phyloP scores from a whole-genome alignment of 2,113 vertebrate species.

The Axis porcinus region DNA sequence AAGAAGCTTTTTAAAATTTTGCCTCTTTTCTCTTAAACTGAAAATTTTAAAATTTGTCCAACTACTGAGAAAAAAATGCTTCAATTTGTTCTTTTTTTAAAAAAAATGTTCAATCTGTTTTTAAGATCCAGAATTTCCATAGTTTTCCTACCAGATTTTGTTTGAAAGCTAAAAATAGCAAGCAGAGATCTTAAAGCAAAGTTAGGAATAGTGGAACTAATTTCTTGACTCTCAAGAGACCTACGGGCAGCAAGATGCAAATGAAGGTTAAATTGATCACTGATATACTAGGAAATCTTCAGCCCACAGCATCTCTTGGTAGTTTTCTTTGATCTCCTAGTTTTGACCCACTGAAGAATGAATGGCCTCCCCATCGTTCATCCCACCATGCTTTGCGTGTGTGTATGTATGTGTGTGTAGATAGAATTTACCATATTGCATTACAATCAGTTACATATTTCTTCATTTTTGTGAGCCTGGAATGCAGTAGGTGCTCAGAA shows the following conservation, averaged over 20 bases:
- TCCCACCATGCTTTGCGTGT: neutral
- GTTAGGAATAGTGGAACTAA: slow-evolving; percentile 46
- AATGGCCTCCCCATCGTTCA: neutral
- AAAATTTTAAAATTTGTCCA: slow-evolving; percentile 19
- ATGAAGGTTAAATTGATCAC: slow-evolving; percentile 9
- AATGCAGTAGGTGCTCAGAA: neutral
- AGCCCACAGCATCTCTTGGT: neutral
- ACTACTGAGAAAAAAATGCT: slow-evolving; percentile 4
- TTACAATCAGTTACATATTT: neutral
- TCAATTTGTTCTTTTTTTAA: slow-evolving; percentile 30
- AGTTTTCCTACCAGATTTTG: slow-evolving; percentile 42
- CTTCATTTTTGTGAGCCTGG: neutral
- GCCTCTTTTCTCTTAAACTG: neutral
- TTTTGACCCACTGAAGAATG: slow-evolving; percentile 3
- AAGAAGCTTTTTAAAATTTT: neutral
- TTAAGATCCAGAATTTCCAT: slow-evolving; percentile 40
- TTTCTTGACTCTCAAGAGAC: slow-evolving; percentile 44
- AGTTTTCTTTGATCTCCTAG: neutral
- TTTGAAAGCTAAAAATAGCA: slow-evolving; percentile 53
- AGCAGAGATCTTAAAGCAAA: slow-evolving; percentile 18
- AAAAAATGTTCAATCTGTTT: slow-evolving; percentile 50
- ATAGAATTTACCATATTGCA: neutral
- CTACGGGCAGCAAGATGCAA: neutral
- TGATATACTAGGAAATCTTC: neutral
- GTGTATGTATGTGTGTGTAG: neutral